phyloP scores from a whole-genome alignment of 1,140 invertebrate genomes.

The Palaemon carinicauda region DNA sequence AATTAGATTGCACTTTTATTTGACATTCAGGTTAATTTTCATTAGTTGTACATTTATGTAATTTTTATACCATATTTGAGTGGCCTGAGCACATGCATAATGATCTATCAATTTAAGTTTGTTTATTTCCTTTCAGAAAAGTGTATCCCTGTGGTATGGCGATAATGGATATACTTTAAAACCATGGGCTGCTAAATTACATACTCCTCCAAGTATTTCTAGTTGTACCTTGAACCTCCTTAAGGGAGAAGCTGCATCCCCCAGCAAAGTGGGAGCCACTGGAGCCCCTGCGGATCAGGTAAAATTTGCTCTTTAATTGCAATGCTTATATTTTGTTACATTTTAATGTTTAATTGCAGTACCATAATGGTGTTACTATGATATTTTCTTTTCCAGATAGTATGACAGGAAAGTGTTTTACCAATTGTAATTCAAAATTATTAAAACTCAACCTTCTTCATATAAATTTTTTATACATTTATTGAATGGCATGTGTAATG shows the following conservation, averaged over 20 bases:
- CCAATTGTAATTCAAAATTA: too few relatives aligned
- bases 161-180: not conserved
- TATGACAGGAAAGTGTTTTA: not conserved
- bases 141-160: conserved; percentile 14
- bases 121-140: conserved; percentile 16
- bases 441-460: too few relatives aligned
- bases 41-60: too few relatives aligned
- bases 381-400: too few relatives aligned
- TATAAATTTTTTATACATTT: too few relatives aligned
- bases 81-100: too few relatives aligned
- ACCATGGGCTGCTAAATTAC: not conserved
- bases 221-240: conserved; percentile 28
- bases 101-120: too few relatives aligned
- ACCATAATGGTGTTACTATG: too few relatives aligned
- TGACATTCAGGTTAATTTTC: too few relatives aligned
- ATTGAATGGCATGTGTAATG: too few relatives aligned
- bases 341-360: not conserved
- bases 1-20: too few relatives aligned
- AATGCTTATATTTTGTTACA: not conserved
- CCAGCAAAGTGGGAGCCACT: not conserved
- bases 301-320: not conserved
- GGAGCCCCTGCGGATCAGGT: conserved; percentile 16
- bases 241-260: not conserved
- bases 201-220: not conserved
- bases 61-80: too few relatives aligned